Base-by-base conservation (phyloP, 2,888 invertebrate genomes). In the Tribolium freemani region DNA sequence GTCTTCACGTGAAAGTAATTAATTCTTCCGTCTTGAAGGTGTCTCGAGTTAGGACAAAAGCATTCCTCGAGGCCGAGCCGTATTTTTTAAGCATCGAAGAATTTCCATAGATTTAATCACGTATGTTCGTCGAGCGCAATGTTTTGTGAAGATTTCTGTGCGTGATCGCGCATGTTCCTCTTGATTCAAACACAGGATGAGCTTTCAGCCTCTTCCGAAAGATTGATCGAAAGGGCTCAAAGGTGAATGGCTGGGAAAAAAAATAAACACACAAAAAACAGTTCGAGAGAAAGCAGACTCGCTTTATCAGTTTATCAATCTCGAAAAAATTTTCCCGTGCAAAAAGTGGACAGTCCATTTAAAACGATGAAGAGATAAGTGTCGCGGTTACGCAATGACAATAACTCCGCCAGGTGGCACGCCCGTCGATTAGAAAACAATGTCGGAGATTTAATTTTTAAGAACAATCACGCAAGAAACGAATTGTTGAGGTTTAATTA, bases 181-280 rank as follows among this genome's bases (percentile, higher is more conserved):
- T 77, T 76, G 84, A 83, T 83, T 84, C 83, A 83, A 78, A 76
- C 78, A 78, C 83, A 83, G 82, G 82, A 82, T 82, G 82, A 81
- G 80, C 82, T 78, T 80, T 79, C 74, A 77, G 60, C 26, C 64
- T 73, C 64, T 74, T 69, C 48, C 56, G 38, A 54, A 50, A 21
- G 21, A 21, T 48, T 48, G 48, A 48, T 48, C 48, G 48, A 48
- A 48, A 48, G 48, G 11, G 16, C 8, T 48, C 8, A 4, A 13
- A 48, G 48, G 6, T 11, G 48, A n/a, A 8, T 11, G 38, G 8
- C 38, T 38, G 38, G 8, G 38, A 38, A 38, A 38, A 38, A 26
- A 26, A 26, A 2, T 26, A 26, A 26, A 26, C 26, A 26, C 3
- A 26, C 16, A 26, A 21, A 21, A 38, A 38, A 38, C 31, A 6